A percentile compares a stretch with the other conserved stretches of the same genome.
Evolutionary conservation across 2,888 invertebrate genomes (phyloP).

Genomic region (Heliconius cydno): DNA sequence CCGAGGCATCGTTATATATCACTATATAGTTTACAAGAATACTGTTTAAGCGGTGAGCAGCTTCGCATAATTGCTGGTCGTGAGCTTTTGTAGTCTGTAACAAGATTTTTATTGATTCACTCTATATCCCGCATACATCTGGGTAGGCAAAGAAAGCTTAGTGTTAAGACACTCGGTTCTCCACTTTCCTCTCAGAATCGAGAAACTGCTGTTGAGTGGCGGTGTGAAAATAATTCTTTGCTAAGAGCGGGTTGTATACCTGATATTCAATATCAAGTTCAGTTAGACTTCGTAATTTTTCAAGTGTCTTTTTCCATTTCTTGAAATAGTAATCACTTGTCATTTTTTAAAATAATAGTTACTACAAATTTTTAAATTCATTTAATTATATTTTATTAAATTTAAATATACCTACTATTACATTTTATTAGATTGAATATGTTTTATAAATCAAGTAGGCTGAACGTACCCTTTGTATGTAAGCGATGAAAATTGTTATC

Average conservation of each 20-base stretch:
- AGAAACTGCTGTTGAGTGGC: neutral
- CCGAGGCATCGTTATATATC: conserved; percentile 61
- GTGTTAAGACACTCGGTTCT: too few species aligned
- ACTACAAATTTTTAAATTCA: neutral
- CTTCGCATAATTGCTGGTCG: conserved; percentile 61
- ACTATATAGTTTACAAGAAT: conserved; percentile 62
- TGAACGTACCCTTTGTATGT: neutral
- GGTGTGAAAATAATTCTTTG: neutral
- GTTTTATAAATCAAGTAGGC: conserved; percentile 3
- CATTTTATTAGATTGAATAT: neutral
- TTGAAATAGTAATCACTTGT: conserved; percentile 63
- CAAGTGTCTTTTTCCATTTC: conserved; percentile 62
- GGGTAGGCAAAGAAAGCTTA: too few species aligned
- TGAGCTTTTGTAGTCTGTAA: conserved; percentile 58
- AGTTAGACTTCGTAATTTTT: conserved; percentile 54
- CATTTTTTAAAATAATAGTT: conserved; percentile 14
- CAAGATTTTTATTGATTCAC: neutral
- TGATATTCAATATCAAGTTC: conserved; percentile 62
- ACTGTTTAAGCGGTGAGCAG: conserved; percentile 57
- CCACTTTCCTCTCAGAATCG: too few species aligned
- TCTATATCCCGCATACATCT: neutral
- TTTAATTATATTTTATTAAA: neutral
- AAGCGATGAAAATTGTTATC: neutral
- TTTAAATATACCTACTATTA: neutral
- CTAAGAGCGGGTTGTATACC: conserved; percentile 51